Conservation (phyloP, 2,888 invertebrate genomes). For the Machimus rusticus region DNA sequence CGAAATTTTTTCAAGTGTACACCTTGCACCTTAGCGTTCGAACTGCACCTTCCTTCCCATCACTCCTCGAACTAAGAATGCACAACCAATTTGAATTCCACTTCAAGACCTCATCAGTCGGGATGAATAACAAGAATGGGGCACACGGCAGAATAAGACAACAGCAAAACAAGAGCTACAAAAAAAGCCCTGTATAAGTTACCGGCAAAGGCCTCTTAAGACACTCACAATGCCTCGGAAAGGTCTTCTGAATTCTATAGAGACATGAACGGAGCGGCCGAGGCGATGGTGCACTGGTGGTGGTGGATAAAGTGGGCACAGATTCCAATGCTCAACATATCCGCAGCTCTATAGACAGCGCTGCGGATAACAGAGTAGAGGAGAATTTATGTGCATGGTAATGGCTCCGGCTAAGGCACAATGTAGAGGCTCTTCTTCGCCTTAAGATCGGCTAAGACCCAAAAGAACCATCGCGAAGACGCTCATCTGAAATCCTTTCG, state of each 20-base stretch:
- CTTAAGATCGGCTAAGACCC: background rate
- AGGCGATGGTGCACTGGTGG: constrained; percentile 35
- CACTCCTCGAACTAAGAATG: constrained; percentile 40
- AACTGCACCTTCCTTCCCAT: constrained; percentile 40
- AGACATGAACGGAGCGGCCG: constrained; percentile 40
- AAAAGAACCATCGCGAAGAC: constrained; percentile 7
- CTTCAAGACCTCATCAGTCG: constrained; percentile 48
- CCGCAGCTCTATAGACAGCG: constrained; percentile 26
- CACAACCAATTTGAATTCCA: constrained; percentile 48
- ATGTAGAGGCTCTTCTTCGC: constrained; percentile 22
- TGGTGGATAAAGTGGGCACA: constrained; percentile 39
- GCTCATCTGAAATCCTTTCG: constrained; percentile 25
- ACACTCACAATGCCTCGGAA: constrained; percentile 40
- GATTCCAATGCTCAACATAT: constrained; percentile 39
- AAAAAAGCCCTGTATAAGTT: constrained; percentile 34
- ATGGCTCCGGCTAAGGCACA: constrained; percentile 40
- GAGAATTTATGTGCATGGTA: constrained; percentile 46
- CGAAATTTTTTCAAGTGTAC: constrained; percentile 39
- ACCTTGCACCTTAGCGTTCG: constrained; percentile 39
- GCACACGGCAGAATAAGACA: constrained; percentile 40
- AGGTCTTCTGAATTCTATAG: constrained; percentile 44
- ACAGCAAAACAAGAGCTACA: constrained; percentile 35
- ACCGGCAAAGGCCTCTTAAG: constrained; percentile 38
- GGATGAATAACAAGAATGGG: constrained; percentile 46
- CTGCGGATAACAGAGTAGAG: constrained; percentile 41